phyloP scores from a whole-genome alignment of 2,888 invertebrate species.

The Acleris emargana region DNA sequence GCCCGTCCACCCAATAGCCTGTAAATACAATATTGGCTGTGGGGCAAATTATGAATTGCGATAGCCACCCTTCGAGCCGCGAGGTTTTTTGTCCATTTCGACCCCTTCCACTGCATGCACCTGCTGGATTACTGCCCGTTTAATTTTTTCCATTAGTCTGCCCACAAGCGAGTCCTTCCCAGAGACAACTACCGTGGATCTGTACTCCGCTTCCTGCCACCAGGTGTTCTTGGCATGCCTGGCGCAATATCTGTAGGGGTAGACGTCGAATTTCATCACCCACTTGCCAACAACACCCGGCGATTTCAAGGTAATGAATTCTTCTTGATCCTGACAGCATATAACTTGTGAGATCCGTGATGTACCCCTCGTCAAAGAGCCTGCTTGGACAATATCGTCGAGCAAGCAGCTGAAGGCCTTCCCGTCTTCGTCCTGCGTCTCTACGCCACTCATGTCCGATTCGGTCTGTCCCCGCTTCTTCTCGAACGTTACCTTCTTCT shows the following conservation, averaged over 20 bases:
- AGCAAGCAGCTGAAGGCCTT: not conserved
- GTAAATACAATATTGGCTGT: too few relatives aligned
- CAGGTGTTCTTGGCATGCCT: not conserved
- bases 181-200: slow-evolving; percentile 1
- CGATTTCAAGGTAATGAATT: too few relatives aligned
- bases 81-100: too few relatives aligned
- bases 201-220: not conserved
- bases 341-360: slow-evolving; percentile 5
- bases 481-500: too few relatives aligned
- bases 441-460: too few relatives aligned
- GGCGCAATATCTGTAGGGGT: slow-evolving; percentile 3
- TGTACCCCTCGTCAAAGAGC: slow-evolving; percentile 8
- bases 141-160: not conserved
- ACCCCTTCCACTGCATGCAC: too few relatives aligned
- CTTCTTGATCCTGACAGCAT: slow-evolving; percentile 2
- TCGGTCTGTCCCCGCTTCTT: not conserved
- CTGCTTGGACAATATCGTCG: slow-evolving; percentile 13
- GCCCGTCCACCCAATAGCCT: too few relatives aligned
- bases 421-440: not conserved
- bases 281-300: too few relatives aligned
- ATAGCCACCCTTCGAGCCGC: too few relatives aligned
- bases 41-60: too few relatives aligned
- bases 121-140: not conserved
- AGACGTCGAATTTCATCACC: too few relatives aligned
- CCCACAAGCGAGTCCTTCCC: slow-evolving; percentile 10